These are phyloP conservation scores for Drosophila jambulina DNA, from an alignment of 1,140 invertebrate genomes.

Conservation along the genomic window DNA sequence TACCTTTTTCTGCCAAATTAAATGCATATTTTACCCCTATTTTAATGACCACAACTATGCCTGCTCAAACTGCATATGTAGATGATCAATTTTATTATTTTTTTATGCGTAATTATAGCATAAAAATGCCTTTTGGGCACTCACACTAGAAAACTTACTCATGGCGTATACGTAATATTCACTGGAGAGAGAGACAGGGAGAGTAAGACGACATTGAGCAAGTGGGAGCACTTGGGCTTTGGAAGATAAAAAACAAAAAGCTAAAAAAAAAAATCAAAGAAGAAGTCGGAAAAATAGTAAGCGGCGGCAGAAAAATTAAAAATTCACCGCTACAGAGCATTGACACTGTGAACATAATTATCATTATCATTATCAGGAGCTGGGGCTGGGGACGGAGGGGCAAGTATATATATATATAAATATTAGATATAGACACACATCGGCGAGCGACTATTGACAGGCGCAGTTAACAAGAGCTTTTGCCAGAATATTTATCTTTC, in stretches of 20 bases:
- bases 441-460: slow-evolving; percentile 72
- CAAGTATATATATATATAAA: background rate
- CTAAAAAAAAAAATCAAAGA: background rate
- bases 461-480: slow-evolving; percentile 70
- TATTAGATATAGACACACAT: slow-evolving; percentile 31
- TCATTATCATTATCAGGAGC: slow-evolving; percentile 28
- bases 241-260: background rate
- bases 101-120: slow-evolving; percentile 46
- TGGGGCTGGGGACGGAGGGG: background rate
- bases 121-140: slow-evolving; percentile 46
- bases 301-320: slow-evolving; percentile 38
- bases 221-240: slow-evolving; percentile 4
- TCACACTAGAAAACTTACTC: no score
- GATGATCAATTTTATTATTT: slow-evolving; percentile 33
- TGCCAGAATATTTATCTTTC: slow-evolving; percentile 75
- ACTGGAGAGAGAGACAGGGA: background rate
- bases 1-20: no score
- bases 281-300: slow-evolving; percentile 4
- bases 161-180: slow-evolving; percentile 72
- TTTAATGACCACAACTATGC: background rate
- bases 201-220: slow-evolving; percentile 24
- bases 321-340: slow-evolving; percentile 77
- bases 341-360: slow-evolving; percentile 67
- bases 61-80: slow-evolving; percentile 15
- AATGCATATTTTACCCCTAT: background rate